Evolutionary conservation across 2,797 vertebrate species (phyloP), one percentile per base, ranked within the genome.

Genomic region (Mallotus villosus): DNA sequence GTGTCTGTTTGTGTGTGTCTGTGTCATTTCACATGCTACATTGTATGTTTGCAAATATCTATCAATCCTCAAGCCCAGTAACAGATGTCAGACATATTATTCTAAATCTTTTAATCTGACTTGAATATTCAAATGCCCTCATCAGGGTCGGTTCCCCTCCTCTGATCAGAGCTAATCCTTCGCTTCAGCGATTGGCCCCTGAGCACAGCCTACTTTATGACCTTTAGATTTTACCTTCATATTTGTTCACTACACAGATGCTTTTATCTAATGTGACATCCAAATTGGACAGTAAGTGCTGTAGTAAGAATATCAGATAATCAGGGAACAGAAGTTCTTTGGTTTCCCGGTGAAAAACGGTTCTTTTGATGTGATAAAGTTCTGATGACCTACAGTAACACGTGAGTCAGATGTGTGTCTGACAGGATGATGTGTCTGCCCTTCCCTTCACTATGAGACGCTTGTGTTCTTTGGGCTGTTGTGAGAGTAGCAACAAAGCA

Each of bases 51-150:
- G 79, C 74, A 72, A 77, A 76, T 81, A 86, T 34, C 32, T 46
- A 12, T 46, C 41, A 46, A 7, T 84, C 86, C 70, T 67, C 85
- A 87, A 84, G 82, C 80, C 74, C 71, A 61, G 78, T 60, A 91
- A 78, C 89, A 92, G 88, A 90, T 90, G 86, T 83, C 87, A 88
- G 85, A 83, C 86, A 85, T 78, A 79, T 80, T 88, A 81, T 80
- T 84, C 74, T 71, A 86, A 92, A 90, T 90, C 90, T 86, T 84
- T 88, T 90, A 93, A 92, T 91, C 88, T 90, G 81, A 81, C 81
- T 88, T 78, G 66, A 77, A 70, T 80, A 81, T 74, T 86, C 84
- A 89, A 87, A 89, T 80, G 77, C 84, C 73, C 59, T 86, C 71
- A 82, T 85, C 85, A 86, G 79, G 80, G 72, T 9, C 51, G 16